Evolutionary conservation across 92 coral and sea anemone species (phyloP).

Genomic region (Isaurus tuberculatus): DNA sequence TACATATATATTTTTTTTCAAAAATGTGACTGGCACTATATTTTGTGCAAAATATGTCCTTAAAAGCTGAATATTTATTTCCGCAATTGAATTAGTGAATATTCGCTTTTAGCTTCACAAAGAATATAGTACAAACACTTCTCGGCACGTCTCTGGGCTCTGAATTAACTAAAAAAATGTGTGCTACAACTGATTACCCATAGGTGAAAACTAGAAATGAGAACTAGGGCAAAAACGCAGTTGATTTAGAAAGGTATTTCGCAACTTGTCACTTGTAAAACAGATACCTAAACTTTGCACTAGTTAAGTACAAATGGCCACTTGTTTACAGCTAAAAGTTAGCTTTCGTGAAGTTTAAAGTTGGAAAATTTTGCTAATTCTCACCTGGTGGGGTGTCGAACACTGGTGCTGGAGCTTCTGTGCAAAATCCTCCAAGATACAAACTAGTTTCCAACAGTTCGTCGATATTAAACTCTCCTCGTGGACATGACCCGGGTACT

Average conservation of each 20-base stretch:
- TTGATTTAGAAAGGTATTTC: neutral
- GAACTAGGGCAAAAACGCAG: neutral
- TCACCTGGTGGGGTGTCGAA: constrained; percentile 45
- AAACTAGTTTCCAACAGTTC: constrained; percentile 39
- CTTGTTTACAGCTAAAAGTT: neutral
- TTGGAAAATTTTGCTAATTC: neutral
- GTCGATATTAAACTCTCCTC: constrained; percentile 38
- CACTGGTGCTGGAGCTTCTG: constrained; percentile 37
- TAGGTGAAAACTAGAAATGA: neutral
- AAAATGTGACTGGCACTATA: neutral
- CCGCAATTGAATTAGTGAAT: neutral
- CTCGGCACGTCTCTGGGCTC: neutral
- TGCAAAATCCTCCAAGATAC: constrained; percentile 50
- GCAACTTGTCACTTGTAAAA: neutral
- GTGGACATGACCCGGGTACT: constrained; percentile 37
- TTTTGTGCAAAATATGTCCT: neutral
- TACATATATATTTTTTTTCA: too few relatives aligned
- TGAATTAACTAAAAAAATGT: neutral
- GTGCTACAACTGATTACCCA: neutral
- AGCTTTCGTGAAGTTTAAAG: neutral
- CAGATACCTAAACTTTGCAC: neutral
- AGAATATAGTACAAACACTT: too few relatives aligned
- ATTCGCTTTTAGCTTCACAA: neutral
- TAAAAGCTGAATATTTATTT: neutral
- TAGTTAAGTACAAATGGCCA: neutral